These are phyloP conservation scores for Philaenus spumarius DNA, from an alignment of 1,140 invertebrate species.

Conservation along the genomic window DNA sequence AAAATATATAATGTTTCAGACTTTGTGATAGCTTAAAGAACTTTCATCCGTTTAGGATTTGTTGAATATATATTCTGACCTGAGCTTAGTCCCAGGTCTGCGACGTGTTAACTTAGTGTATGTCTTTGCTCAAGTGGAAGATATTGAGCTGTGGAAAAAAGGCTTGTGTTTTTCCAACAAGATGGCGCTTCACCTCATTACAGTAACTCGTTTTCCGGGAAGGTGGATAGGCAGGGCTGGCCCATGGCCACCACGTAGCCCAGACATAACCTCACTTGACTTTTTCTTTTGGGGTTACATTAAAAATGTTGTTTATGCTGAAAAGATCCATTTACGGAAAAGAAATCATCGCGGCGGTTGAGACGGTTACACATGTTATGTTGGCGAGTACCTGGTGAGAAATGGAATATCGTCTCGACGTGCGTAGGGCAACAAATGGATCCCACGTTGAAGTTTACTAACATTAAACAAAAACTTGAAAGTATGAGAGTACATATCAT, in stretches of 20 bases:
- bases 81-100: too few relatives aligned
- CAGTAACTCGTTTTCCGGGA: slow-evolving; percentile 8
- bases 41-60: too few relatives aligned
- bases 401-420: too few relatives aligned
- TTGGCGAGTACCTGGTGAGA: neutral
- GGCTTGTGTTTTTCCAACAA: too few relatives aligned
- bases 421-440: slow-evolving; percentile 20
- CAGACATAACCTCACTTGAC: neutral
- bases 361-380: slow-evolving; percentile 12
- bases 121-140: too few relatives aligned
- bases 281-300: neutral
- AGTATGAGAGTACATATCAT: neutral
- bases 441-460: slow-evolving; percentile 11
- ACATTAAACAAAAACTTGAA: slow-evolving; percentile 8
- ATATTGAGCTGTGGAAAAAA: too few relatives aligned
- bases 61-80: too few relatives aligned
- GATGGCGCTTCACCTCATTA: slow-evolving; percentile 4
- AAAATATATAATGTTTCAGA: too few relatives aligned
- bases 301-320: slow-evolving; percentile 3
- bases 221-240: neutral
- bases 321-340: slow-evolving; percentile 3
- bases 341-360: slow-evolving; percentile 1
- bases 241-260: slow-evolving; percentile 4
- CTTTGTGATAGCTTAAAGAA: too few relatives aligned
- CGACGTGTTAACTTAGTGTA: too few relatives aligned